Evolutionary conservation across 2,797 vertebrate species (phyloP).

Genomic region (Diceros bicornis): DNA sequence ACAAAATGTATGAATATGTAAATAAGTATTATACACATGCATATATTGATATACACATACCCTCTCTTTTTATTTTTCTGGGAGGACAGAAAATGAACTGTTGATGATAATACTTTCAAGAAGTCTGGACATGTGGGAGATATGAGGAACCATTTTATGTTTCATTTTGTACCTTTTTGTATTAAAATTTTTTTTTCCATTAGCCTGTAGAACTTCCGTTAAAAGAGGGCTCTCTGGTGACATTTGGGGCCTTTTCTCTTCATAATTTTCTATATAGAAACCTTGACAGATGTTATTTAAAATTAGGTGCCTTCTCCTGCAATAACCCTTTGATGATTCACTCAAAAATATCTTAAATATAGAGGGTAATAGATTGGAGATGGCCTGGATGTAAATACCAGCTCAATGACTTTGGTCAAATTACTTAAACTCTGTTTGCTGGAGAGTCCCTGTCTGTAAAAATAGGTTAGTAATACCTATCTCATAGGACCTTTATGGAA

Average conservation of each 20-base stretch:
- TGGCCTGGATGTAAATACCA: not conserved
- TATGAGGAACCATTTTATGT: not conserved
- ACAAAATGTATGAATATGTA: not conserved
- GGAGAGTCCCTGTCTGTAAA: not conserved
- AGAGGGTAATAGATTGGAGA: not conserved
- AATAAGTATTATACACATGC: not conserved
- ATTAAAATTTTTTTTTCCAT: not conserved
- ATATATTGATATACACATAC: not conserved
- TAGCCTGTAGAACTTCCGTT: not conserved
- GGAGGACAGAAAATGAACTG: not conserved
- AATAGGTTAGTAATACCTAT: not conserved
- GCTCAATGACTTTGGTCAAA: not conserved
- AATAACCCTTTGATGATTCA: not conserved
- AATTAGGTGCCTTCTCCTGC: not conserved
- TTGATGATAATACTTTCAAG: not conserved
- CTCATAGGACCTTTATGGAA: not conserved
- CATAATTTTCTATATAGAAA: slow-evolving; percentile 2
- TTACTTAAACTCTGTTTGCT: not conserved
- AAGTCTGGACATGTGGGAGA: not conserved
- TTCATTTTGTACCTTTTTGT: not conserved
- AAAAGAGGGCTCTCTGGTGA: not conserved
- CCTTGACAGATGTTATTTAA: slow-evolving; percentile 17
- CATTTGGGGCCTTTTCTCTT: not conserved
- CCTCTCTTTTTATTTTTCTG: not conserved
- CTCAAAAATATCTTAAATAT: not conserved